phyloP scores from a whole-genome alignment of 2,888 invertebrate genomes.

The Erebia palarica region DNA sequence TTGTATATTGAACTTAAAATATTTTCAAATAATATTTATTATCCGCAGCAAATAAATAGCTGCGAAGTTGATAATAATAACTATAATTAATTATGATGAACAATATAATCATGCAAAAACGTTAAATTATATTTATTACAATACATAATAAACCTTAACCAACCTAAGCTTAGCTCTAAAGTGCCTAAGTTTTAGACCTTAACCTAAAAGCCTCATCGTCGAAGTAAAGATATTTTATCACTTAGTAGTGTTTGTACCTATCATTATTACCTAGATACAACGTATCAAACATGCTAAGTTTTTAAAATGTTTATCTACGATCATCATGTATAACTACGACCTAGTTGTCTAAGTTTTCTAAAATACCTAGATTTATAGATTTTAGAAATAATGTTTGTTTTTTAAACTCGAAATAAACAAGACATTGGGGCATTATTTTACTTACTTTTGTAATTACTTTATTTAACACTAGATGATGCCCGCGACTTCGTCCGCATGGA shows the following conservation, averaged over 20 bases:
- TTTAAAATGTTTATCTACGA: background rate
- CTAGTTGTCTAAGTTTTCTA: no score
- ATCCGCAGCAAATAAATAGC: background rate
- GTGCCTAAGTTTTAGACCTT: background rate
- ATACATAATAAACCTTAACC: background rate
- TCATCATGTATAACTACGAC: no score
- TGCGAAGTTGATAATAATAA: background rate
- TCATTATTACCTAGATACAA: background rate
- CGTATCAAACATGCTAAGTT: background rate
- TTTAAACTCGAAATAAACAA: no score
- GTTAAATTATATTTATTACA: background rate
- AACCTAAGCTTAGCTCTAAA: background rate
- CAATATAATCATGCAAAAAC: background rate
- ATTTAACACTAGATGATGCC: no score
- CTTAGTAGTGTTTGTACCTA: background rate
- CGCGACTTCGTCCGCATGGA: no score
- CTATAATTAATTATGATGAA: constrained; percentile 1
- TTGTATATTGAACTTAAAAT: no score
- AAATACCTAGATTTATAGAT: no score
- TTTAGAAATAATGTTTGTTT: no score
- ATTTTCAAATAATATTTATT: no score
- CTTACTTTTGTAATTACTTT: no score
- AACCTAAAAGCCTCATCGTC: background rate
- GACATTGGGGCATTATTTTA: no score
- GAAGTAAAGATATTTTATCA: background rate